These are phyloP conservation scores for Clarias fuscus DNA, from an alignment of 2,797 vertebrate genomes.

Conservation along the genomic window DNA sequence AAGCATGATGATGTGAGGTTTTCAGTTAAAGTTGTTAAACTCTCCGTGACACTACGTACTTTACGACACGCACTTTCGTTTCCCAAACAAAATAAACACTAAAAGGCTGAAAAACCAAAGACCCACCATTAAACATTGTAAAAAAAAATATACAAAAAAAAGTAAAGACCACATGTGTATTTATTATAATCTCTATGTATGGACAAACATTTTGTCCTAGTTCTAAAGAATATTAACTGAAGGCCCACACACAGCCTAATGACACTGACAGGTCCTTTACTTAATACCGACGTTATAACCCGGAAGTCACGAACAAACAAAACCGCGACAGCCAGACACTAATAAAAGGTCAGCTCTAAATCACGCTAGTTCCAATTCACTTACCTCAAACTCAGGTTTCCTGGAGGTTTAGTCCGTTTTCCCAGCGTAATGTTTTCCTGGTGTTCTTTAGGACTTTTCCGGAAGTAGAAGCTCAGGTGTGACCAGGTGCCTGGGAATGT, in stretches of 20 bases:
- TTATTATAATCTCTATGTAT: background rate
- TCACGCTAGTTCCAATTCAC: background rate
- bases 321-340: background rate
- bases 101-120: background rate
- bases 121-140: background rate
- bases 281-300: background rate
- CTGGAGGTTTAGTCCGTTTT: background rate
- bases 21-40: no score
- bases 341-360: background rate
- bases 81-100: background rate
- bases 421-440: background rate
- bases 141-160: background rate
- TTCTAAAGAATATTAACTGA: background rate
- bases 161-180: no score
- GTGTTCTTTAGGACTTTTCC: slow-evolving; percentile 20
- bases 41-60: no score
- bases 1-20: no score
- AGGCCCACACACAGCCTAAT: background rate
- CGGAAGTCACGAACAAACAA: background rate
- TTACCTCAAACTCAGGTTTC: slow-evolving; percentile 28
- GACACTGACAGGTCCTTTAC: background rate
- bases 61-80: background rate
- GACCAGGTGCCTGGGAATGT: slow-evolving; percentile 43
- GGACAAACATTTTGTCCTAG: background rate
- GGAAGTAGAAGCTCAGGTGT: slow-evolving; percentile 49